Evolutionary conservation across 2,113 vertebrate species (phyloP), one percentile per base, ranked within the genome.

Genomic region (Myocastor coypus): DNA sequence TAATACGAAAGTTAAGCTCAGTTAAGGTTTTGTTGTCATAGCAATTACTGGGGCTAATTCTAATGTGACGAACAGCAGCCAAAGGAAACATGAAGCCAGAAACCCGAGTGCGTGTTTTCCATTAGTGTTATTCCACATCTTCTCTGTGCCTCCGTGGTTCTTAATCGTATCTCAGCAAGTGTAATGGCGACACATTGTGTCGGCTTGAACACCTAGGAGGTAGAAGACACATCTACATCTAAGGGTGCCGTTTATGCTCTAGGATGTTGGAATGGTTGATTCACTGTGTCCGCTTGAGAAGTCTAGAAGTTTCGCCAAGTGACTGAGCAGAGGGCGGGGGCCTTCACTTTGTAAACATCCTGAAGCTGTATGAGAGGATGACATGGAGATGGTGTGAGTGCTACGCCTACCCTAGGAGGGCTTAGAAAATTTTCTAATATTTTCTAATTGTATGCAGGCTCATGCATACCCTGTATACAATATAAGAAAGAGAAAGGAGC

Each of bases 31-130:
- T 88, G 81, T 83, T 73, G n/a, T 73, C 32, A 50, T 0, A 80
- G 32, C n/a, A 96, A 69, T 93, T 81, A 91, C n/a, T 83, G 2
- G 17, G 9, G 37, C 55, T 59, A 87, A 92, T 77, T 63, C 34
- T 78, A 92, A 89, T 55, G 11, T 71, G 14, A 68, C 9, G 46
- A 89, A 61, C 42, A 91, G 34, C 55, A 97, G 73, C 10, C 77
- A 61, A 87, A 46, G 9, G 7, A 40, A 71, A 75, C 46, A 77
- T 16, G 26, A 85, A 64, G 52, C 75, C 37, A 37, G 71, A 40
- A 37, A 26, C 73, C 16, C 83, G 37, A 96, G 10, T 91, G 20
- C 3, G 1, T 61, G 90, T 95, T 52, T 86, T 82, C 17, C 37
- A 7, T 52, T 50, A 87, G 55, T 12, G 85, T 61, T 40, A 40